Evolutionary conservation across 53 echinoderm and acorn worm genomes (phyloP), one percentile per base, ranked within the genome.

Genomic region (Stichopus horrens): DNA sequence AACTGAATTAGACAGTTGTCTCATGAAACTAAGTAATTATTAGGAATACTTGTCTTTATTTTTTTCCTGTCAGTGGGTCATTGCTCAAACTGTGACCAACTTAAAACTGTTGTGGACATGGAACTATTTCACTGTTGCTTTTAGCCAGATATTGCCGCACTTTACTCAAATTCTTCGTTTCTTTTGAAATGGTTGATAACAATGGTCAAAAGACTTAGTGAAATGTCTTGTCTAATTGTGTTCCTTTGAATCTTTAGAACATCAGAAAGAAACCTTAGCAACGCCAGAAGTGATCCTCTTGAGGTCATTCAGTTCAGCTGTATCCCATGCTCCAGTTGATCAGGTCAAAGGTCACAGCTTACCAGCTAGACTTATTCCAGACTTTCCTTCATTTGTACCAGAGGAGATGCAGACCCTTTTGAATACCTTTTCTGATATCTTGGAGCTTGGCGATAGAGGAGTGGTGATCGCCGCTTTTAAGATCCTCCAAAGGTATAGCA

Each of bases 271-370:
- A 18, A 23, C 52, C 0, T 63, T 65, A 23, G 23, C 63, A 37
- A 85, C 66, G 4, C 52, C 60, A 7, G 65, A 65, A 58, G 37
- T 85, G 85, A 83, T 86, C 52, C 83, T 89, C 73, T 57, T 92
- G 20, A 22, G 58, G 51, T 89, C 92, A 11, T 75, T 89, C 14
- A 89, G 89, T 54, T 83, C 88, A 54, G 92, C 92, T 0, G 84
- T 83, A 52, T 66, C 92, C 14, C 79, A 77, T 57, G 79, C 86
- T 9, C 92, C 92, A 18, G 65, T 86, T 9, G 89, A 89, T 55
- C 89, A 89, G 92, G 89, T 92, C 80, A 92, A 86, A 89, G 89
- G 89, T 55, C 92, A 92, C 65, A 55, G 54, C 54, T 79, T 92
- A 11, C 79, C 89, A 9, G 60, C 79, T 65, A 79, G 86, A 73